Percentiles rank a stretch among this genome's conserved stretches.
Evolutionary conservation across 2,888 invertebrate genomes (phyloP).

Genomic region (Parnassius smintheus): DNA sequence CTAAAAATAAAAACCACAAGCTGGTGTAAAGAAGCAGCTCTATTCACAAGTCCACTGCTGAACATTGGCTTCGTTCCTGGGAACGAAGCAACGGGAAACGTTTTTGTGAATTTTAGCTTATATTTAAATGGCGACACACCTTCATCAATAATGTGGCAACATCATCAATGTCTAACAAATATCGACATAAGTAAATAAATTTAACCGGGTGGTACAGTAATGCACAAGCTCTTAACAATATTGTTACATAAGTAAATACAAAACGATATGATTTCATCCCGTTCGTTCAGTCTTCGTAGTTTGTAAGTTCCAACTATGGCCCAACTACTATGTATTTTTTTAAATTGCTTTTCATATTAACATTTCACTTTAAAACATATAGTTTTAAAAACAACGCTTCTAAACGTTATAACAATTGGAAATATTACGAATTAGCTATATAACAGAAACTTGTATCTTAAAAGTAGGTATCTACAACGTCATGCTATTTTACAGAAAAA

Average conservation of each 20-base stretch:
- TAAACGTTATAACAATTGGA: constrained; percentile 57
- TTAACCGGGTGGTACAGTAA: constrained; percentile 4
- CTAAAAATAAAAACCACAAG: no score
- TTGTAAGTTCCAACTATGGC: constrained; percentile 74
- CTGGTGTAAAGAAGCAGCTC: no score
- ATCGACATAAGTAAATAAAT: constrained; percentile 6
- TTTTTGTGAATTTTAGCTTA: no score
- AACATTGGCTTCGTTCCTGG: no score
- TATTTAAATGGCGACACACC: no score
- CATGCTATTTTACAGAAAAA: constrained; percentile 20
- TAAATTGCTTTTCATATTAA: constrained; percentile 66
- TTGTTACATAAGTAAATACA: constrained; percentile 74
- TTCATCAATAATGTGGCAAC: no score
- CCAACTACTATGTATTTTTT: constrained; percentile 62
- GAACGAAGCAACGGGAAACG: no score
- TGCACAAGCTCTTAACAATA: constrained; percentile 69
- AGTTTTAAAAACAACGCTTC: constrained; percentile 59
- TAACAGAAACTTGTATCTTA: constrained; percentile 11
- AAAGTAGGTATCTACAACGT: neutral
- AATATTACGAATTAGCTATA: constrained; percentile 52
- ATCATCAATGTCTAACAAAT: neutral
- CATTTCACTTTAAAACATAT: constrained; percentile 61
- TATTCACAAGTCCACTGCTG: no score
- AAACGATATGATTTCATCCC: constrained; percentile 79
- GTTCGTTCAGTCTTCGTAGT: constrained; percentile 78